Conservation (phyloP, 2,888 invertebrate species). For the Nomada hirtipes region DNA sequence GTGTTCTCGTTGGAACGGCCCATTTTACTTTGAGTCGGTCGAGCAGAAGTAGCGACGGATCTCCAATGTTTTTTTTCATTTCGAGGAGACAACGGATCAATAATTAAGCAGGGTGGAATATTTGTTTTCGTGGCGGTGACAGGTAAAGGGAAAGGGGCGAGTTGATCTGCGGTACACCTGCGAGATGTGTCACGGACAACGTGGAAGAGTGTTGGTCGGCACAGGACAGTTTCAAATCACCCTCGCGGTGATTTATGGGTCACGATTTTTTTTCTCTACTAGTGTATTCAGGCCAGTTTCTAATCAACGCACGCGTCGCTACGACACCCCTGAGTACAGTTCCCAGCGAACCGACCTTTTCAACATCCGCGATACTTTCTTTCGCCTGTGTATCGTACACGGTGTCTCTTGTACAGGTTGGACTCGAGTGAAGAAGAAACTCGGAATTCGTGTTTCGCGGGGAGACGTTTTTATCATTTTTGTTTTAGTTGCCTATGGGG, state of each 20-base stretch:
- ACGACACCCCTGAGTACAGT: slow-evolving; percentile 27
- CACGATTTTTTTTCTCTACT: slow-evolving; percentile 20
- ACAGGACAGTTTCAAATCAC: slow-evolving; percentile 23
- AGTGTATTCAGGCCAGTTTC: slow-evolving; percentile 19
- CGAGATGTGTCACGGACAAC: not conserved
- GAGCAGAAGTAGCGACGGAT: not conserved
- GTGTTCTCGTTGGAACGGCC: slow-evolving; percentile 30
- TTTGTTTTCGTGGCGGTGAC: not conserved
- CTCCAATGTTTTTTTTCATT: not conserved
- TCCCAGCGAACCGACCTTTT: slow-evolving; percentile 17
- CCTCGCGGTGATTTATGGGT: slow-evolving; percentile 37
- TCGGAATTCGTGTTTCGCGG: no score
- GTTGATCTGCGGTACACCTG: not conserved
- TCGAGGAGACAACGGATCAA: slow-evolving; percentile 1
- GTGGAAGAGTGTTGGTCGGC: not conserved
- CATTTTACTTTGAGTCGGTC: not conserved
- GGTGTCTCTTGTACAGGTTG: no score
- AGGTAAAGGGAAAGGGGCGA: no score
- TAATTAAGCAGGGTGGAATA: slow-evolving; percentile 24
- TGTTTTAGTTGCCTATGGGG: no score
- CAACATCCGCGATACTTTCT: not conserved
- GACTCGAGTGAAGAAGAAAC: no score
- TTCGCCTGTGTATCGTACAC: not conserved
- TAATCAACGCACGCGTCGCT: slow-evolving; percentile 42
- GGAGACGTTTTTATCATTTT: no score